Percentiles rank a stretch among this genome's conserved stretches.
These are phyloP conservation scores for Chrosomus eos DNA, from an alignment of 2,797 vertebrate genomes.

Conservation along the genomic window DNA sequence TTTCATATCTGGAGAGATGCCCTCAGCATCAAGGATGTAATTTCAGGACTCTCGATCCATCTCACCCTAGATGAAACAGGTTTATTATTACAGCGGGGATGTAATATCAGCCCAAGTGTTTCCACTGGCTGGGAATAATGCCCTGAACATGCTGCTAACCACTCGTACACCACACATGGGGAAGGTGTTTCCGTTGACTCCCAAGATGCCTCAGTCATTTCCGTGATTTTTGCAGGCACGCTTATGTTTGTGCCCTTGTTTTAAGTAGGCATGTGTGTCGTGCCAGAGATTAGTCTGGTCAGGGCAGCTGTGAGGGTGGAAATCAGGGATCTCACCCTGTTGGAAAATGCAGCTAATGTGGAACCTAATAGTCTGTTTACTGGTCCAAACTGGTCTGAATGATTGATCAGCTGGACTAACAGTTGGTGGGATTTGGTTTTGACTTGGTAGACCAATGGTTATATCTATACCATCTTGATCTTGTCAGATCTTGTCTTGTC, in stretches of 20 bases:
- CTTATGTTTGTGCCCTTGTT: slow-evolving; percentile 72
- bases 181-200: slow-evolving; percentile 35
- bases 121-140: slow-evolving; percentile 72
- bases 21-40: slow-evolving; percentile 71
- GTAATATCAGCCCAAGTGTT: slow-evolving; percentile 75
- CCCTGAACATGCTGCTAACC: slow-evolving; percentile 64
- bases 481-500: no score
- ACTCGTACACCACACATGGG: slow-evolving; percentile 57
- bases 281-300: slow-evolving; percentile 34
- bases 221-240: slow-evolving; percentile 73
- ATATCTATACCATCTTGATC: background rate
- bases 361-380: slow-evolving; percentile 12
- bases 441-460: background rate
- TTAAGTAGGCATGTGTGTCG: slow-evolving; percentile 9
- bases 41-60: slow-evolving; percentile 73
- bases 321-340: background rate
- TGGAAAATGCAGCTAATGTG: slow-evolving; percentile 31
- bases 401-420: background rate
- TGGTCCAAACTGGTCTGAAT: background rate
- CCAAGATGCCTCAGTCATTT: slow-evolving; percentile 62
- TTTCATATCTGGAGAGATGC: slow-evolving; percentile 68
- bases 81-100: slow-evolving; percentile 77
- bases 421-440: background rate
- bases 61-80: slow-evolving; percentile 63
- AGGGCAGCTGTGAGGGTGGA: slow-evolving; percentile 35